Conservation (phyloP, 2,888 invertebrate genomes). For the Plutella xylostella region DNA sequence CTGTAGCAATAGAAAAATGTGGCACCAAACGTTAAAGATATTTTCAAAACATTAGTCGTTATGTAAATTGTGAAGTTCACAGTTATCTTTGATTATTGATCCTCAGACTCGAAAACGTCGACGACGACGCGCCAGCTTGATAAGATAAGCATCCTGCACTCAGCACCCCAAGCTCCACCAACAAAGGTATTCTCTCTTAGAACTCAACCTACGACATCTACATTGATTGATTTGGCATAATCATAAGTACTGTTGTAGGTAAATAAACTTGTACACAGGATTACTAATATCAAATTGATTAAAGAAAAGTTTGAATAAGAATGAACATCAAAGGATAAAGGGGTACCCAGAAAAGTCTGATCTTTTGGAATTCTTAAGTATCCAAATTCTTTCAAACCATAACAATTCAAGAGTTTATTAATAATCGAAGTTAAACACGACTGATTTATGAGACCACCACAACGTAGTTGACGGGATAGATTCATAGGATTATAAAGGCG, state of each 20-base stretch:
- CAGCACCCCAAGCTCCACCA: constrained; percentile 23
- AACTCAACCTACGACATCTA: constrained; percentile 33
- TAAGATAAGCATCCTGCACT: constrained; percentile 27
- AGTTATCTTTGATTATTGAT: constrained; percentile 3
- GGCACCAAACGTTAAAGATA: neutral
- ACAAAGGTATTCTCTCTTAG: constrained; percentile 51
- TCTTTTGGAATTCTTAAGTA: neutral
- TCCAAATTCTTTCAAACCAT: too few relatives aligned
- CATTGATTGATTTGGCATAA: constrained; percentile 25
- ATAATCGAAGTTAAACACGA: neutral
- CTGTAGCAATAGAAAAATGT: neutral
- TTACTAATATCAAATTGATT: neutral
- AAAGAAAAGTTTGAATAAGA: neutral
- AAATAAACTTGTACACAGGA: too few relatives aligned
- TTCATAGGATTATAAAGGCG: constrained; percentile 8
- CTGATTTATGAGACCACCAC: constrained; percentile 4
- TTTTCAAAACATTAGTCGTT: neutral
- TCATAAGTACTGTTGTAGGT: neutral
- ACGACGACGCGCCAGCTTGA: constrained; percentile 40
- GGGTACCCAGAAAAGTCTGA: neutral
- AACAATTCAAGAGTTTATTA: too few relatives aligned
- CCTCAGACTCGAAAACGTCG: constrained; percentile 29
- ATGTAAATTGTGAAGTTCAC: neutral
- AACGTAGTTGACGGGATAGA: neutral
- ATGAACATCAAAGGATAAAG: neutral